Percentiles rank a stretch among this genome's conserved stretches.
phyloP scores from a whole-genome alignment of 2,888 invertebrate genomes.

The Drosophila nr. perissopoda region DNA sequence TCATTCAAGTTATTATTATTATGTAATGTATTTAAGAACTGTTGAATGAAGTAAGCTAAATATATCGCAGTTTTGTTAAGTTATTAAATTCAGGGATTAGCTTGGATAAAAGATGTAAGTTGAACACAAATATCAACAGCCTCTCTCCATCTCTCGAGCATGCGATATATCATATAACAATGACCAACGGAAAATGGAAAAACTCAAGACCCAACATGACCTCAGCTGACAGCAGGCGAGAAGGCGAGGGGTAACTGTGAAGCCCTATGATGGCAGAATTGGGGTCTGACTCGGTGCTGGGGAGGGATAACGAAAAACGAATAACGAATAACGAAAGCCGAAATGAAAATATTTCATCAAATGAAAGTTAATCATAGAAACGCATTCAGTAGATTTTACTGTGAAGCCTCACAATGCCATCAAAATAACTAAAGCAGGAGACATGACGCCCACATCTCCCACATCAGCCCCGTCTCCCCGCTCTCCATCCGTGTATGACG shows the following conservation, averaged over 20 bases:
- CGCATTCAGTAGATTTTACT: conserved; percentile 67
- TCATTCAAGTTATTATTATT: neutral
- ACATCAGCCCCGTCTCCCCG: neutral
- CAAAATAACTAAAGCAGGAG: conserved; percentile 60
- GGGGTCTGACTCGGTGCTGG: neutral
- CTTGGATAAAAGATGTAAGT: conserved; percentile 20
- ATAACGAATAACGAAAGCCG: conserved; percentile 42
- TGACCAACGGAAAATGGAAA: conserved; percentile 25
- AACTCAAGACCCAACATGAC: conserved; percentile 36
- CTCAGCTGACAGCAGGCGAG: conserved; percentile 47
- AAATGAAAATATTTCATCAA: conserved; percentile 73
- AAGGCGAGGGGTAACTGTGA: conserved; percentile 31
- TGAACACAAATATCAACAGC: conserved; percentile 23
- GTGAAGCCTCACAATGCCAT: conserved; percentile 61
- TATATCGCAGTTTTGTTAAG: neutral
- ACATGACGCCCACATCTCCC: conserved; percentile 46
- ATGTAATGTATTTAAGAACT: neutral
- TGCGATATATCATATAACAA: conserved; percentile 14
- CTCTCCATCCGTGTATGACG: neutral
- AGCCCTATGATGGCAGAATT: conserved; percentile 38
- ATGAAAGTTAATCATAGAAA: conserved; percentile 70
- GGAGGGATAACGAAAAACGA: conserved; percentile 29
- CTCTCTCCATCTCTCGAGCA: neutral
- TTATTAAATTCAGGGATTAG: conserved; percentile 22
- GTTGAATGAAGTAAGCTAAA: conserved; percentile 4